Base-by-base conservation (phyloP, 2,113 vertebrate genomes). In the Hucho hucho region DNA sequence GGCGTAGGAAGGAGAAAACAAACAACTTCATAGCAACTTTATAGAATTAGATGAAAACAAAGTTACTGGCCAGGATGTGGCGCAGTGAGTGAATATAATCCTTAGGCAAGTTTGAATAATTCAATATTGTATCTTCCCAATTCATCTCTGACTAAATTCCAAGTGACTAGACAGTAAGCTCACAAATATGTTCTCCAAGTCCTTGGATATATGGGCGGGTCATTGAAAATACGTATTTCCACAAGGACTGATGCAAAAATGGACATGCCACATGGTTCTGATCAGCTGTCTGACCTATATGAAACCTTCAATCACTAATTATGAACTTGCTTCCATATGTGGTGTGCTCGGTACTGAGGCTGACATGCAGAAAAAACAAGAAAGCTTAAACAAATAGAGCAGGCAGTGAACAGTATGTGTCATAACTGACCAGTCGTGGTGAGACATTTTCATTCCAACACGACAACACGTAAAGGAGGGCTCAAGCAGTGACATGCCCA, bases 221-320 rank as follows among this genome's bases (percentile, higher is more conserved):
- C 37, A 43, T 43, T 37, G 26, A 65, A 72, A 68, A 70, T 80
- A 80, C 67, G 86, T 85, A 89, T 85, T 73, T 89, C 83, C 79
- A 88, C 66, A 3, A 89, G 87, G 73, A 75, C 75, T 84, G 90
- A 91, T 75, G 18, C 83, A 82, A 84, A 83, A 90, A 80, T 76
- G 84, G 76, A 75, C 24, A 47, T 22, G 72, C 75, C 90, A 91
- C 85, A 82, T 91, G 88, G 84, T 82, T 86, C 77, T 81, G 87
- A 86, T 91, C 86, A 86, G 76, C 84, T 82, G 67, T 81, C 37
- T 90, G 81, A 87, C 86, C 90, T 80, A 75, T 37, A 16, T 0
- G 24, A 81, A 74, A 89, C 88, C 89, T 84, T 83, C 83, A 86
- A 88, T 89, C 84, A 88, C 81, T 86, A 89, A 86, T 87, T 81